These are phyloP conservation scores for Sclerurus mexicanus DNA, from an alignment of 2,113 vertebrate genomes.

Conservation along the genomic window DNA sequence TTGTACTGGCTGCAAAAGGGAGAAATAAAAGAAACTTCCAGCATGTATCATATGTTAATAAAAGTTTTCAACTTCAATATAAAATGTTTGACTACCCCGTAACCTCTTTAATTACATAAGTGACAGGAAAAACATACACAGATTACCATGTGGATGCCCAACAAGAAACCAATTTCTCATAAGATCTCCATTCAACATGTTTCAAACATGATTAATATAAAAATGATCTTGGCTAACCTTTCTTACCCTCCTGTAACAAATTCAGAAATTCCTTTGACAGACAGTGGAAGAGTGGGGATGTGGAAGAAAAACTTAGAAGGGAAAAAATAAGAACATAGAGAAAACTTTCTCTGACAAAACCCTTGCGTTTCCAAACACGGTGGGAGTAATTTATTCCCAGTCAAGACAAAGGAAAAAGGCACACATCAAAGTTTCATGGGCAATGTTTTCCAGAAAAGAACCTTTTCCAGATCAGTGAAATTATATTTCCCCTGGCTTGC, in stretches of 20 bases:
- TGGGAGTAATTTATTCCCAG: neutral
- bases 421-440: neutral
- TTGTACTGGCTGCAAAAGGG: constrained; percentile 87
- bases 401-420: neutral
- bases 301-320: neutral
- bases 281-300: neutral
- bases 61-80: neutral
- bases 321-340: neutral
- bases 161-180: neutral
- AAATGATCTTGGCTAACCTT: neutral
- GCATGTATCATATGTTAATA: neutral
- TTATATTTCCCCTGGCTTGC: neutral
- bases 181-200: neutral
- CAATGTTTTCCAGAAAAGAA: neutral
- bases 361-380: neutral
- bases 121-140: neutral
- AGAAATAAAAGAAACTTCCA: neutral
- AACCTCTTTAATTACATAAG: neutral
- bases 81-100: neutral
- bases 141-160: neutral
- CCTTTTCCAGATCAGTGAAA: neutral
- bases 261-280: neutral
- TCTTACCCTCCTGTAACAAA: neutral
- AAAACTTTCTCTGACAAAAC: neutral
- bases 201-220: neutral